A percentile compares a stretch with the other conserved stretches of the same genome.
phyloP scores from a whole-genome alignment of 2,888 invertebrate species.

The Tachina fera region DNA sequence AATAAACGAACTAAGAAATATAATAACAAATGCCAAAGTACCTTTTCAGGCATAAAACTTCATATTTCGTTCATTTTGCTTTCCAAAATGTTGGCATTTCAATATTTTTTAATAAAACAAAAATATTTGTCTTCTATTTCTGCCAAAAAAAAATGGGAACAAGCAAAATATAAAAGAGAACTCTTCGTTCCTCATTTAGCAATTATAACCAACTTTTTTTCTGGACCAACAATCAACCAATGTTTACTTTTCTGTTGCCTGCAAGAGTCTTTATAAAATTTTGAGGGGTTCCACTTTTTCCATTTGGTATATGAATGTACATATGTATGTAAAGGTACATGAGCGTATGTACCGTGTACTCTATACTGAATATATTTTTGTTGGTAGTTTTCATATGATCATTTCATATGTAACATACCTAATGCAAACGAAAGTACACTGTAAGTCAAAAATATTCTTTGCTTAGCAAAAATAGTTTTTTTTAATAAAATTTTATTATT shows the following conservation, averaged over 20 bases:
- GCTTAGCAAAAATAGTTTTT: no score
- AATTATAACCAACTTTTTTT: slow-evolving; percentile 38
- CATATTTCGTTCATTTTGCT: slow-evolving; percentile 24
- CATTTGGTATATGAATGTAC: not conserved
- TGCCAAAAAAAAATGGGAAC: not conserved
- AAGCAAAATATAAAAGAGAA: slow-evolving; percentile 3
- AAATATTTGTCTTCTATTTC: slow-evolving; percentile 63
- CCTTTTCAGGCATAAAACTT: not conserved
- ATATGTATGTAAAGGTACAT: not conserved
- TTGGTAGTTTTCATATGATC: not conserved
- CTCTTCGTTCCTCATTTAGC: slow-evolving; percentile 35
- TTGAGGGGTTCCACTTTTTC: slow-evolving; percentile 43
- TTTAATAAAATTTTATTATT: no score
- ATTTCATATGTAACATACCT: not conserved
- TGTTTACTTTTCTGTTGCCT: slow-evolving; percentile 61
- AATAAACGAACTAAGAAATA: not conserved
- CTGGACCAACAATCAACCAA: slow-evolving; percentile 46
- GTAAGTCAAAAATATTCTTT: no score
- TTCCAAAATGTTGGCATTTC: slow-evolving; percentile 52
- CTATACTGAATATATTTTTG: not conserved
- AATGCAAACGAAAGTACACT: not conserved
- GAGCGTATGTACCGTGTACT: not conserved
- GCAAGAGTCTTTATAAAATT: slow-evolving; percentile 40
- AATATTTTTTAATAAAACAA: slow-evolving; percentile 65
- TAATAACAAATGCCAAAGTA: slow-evolving; percentile 25